Evolutionary conservation across 2,113 vertebrate genomes (phyloP), one percentile per base, ranked within the genome.

Genomic region (Lycaon pictus): DNA sequence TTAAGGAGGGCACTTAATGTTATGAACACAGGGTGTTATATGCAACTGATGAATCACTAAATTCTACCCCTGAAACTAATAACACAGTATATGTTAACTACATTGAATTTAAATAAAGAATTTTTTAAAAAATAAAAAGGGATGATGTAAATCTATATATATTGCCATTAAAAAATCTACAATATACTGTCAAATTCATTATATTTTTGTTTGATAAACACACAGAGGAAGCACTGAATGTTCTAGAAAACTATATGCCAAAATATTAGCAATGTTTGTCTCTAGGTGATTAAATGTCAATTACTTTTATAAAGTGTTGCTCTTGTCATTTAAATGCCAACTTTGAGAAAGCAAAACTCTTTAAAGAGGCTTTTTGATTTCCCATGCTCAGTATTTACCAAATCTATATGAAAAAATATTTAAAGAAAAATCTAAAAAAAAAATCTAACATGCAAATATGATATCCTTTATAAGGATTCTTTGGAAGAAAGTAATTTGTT

Each of bases 401-500:
- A 67, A 37, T 69, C 82, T n/a, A 48, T 35, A 76, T 22, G 27
- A 65, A 96, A 27, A 83, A 53, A 79, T 20, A 20, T 72, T 89
- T 69, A 19, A 23, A 97, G 43, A 43, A 43, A 43, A 43, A 43
- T 43, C 43, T 43, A 7, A 88, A 37, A 77, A 60, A 86, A 88
- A 85, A 81, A 62, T 43, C 55, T 92, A 94, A 77, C 3, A 13
- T 35, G 5, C 15, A 84, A 83, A 74, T 90, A 56, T 76, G 55
- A 67, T 76, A 76, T 63, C n/a, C 13, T 89, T 94, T 85, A 80
- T 25, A 94, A 85, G 9, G 35, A 89, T 65, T 6, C 11, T 92
- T 90, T 81, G 69, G n/a, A 77, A 88, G 67, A 88, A 94, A 95
- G 58, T 80, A 76, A 88, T 94, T 88, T 93, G 58, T 63, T 82